Percentiles rank a stretch among this genome's conserved stretches.
These are phyloP conservation scores for Entomobrya proxima DNA, from an alignment of 2,888 invertebrate genomes.

Conservation along the genomic window DNA sequence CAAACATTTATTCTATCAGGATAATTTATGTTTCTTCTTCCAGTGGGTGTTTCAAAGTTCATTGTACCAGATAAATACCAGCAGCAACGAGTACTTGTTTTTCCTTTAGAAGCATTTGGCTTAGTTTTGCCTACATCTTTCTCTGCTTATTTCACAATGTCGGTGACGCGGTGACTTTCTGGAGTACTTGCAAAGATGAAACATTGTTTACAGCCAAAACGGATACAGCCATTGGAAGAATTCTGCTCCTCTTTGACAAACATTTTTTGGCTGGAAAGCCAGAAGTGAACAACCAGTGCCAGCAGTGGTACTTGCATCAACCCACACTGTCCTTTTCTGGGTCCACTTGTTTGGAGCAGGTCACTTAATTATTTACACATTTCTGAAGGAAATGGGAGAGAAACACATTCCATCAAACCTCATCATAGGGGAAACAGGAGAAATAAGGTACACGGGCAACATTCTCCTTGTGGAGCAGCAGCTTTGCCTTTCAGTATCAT, in stretches of 20 bases:
- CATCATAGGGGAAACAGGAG: not conserved
- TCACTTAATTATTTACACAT: slow-evolving; percentile 46
- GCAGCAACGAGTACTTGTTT: not conserved
- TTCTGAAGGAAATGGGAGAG: slow-evolving; percentile 12
- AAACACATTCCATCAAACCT: slow-evolving; percentile 10
- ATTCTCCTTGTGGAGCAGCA: not conserved
- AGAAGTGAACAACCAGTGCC: slow-evolving; percentile 13
- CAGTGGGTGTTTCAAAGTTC: not conserved
- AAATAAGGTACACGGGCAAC: not conserved
- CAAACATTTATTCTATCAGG: not conserved
- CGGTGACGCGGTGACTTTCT: not conserved
- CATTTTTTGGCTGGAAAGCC: not conserved
- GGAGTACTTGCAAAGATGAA: slow-evolving; percentile 2
- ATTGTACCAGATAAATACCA: not conserved
- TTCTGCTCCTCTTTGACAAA: not conserved
- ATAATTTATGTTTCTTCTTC: not conserved
- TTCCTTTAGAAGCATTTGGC: not conserved
- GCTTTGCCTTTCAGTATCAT: no score
- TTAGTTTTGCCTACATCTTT: not conserved
- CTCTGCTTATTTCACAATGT: not conserved
- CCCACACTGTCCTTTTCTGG: slow-evolving; percentile 8
- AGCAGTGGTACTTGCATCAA: slow-evolving; percentile 32
- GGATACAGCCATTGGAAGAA: not conserved
- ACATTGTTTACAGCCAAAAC: slow-evolving; percentile 5
- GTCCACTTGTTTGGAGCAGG: slow-evolving; percentile 8